Conservation (phyloP, 2,888 invertebrate species). For the Aethes cnicana region DNA sequence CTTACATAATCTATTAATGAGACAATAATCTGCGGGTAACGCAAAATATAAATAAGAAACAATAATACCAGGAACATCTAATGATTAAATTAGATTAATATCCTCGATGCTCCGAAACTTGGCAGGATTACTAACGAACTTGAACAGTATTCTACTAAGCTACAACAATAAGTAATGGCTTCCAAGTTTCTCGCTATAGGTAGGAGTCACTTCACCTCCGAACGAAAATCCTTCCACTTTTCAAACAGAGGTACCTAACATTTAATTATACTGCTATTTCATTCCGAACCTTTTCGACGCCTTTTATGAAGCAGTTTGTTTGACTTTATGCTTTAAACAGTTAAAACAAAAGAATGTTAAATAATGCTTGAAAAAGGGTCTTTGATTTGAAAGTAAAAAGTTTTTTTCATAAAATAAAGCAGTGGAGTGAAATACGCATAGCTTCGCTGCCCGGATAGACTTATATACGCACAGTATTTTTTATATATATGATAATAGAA, state of each 20-base stretch:
- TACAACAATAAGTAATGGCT: constrained; percentile 3
- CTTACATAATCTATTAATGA: too few species aligned
- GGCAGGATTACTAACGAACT: neutral
- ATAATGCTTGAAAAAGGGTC: constrained; percentile 1
- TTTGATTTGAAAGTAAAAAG: constrained; percentile 5
- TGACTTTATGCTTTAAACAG: constrained; percentile 4
- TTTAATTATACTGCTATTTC: constrained; percentile 7
- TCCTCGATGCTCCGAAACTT: too few species aligned
- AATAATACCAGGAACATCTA: too few species aligned
- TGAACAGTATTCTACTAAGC: neutral
- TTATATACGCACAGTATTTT: too few species aligned
- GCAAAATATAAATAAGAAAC: too few species aligned
- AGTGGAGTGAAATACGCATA: too few species aligned
- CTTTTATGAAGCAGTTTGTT: constrained; percentile 46
- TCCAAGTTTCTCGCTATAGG: constrained; percentile 1
- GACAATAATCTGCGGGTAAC: too few species aligned
- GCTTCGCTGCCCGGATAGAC: too few species aligned
- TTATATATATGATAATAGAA: too few species aligned
- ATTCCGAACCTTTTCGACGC: constrained; percentile 40
- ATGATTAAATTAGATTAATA: too few species aligned
- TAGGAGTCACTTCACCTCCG: neutral
- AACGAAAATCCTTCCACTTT: constrained; percentile 3
- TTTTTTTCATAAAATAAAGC: constrained; percentile 6
- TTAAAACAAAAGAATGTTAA: constrained; percentile 6
- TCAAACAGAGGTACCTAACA: constrained; percentile 3